Percentiles rank a stretch among this genome's conserved stretches.
phyloP scores from a whole-genome alignment of 2,888 invertebrate genomes.

The Polylopha cassiicola region DNA sequence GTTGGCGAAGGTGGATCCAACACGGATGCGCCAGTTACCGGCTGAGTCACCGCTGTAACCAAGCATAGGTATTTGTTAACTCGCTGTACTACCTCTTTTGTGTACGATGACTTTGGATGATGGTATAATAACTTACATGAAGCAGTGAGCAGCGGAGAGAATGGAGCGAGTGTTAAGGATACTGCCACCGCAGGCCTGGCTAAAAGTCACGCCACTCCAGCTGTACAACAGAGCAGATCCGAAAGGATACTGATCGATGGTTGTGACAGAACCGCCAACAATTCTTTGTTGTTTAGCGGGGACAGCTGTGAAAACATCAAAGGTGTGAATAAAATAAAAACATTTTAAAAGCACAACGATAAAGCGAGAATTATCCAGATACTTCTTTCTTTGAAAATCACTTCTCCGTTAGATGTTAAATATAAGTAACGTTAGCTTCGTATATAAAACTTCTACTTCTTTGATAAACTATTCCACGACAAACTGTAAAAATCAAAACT shows the following conservation, averaged over 20 bases:
- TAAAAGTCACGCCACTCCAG: conserved; percentile 24
- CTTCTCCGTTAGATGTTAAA: too few species aligned
- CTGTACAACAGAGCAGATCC: conserved; percentile 33
- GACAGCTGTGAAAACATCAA: conserved; percentile 22
- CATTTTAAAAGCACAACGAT: too few species aligned
- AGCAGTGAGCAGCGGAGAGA: conserved; percentile 38
- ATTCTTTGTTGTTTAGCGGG: conserved; percentile 33
- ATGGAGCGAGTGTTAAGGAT: conserved; percentile 39
- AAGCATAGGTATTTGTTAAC: too few species aligned
- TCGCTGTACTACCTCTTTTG: too few species aligned
- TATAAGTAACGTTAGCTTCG: too few species aligned
- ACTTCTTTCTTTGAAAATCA: too few species aligned
- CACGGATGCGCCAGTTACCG: conserved; percentile 15
- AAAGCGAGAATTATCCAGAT: too few species aligned
- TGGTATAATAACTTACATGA: conserved; percentile 32
- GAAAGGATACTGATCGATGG: conserved; percentile 37
- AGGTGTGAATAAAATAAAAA: conserved; percentile 18
- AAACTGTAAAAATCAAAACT: too few species aligned
- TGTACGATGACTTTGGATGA: too few species aligned
- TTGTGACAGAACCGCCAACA: conserved; percentile 40
- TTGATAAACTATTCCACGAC: too few species aligned
- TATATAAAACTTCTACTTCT: too few species aligned
- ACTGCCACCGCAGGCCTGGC: conserved; percentile 40
- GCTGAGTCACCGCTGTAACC: conserved; percentile 21
- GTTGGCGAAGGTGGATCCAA: conserved; percentile 25